Conservation (phyloP, 2,113 vertebrate genomes). For the Syrrhaptes paradoxus region DNA sequence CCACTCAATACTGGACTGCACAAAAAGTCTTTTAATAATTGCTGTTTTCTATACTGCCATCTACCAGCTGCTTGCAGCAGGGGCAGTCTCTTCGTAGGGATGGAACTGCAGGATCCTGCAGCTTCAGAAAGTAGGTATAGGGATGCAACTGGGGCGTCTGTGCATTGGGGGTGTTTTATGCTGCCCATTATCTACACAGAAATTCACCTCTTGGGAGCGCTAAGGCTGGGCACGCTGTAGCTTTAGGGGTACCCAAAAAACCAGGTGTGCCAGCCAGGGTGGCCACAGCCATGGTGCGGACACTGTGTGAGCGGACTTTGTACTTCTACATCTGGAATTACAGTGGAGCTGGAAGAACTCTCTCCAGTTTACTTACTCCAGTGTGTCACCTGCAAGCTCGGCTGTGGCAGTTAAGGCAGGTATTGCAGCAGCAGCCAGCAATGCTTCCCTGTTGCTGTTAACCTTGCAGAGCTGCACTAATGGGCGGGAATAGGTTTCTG, state of each 20-base stretch:
- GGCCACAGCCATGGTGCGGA: background rate
- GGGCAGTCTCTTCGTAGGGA: background rate
- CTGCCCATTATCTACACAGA: background rate
- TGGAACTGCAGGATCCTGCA: background rate
- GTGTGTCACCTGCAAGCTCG: background rate
- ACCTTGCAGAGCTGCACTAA: background rate
- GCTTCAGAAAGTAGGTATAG: background rate
- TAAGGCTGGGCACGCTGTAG: background rate
- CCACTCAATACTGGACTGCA: background rate
- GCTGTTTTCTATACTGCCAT: background rate
- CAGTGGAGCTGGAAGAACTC: background rate
- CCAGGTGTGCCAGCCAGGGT: background rate
- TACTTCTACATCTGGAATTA: background rate
- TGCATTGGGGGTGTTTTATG: background rate
- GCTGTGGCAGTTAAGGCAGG: background rate
- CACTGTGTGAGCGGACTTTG: background rate
- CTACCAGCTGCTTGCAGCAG: background rate
- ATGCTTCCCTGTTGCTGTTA: background rate
- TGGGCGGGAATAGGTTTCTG: background rate
- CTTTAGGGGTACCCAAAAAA: background rate
- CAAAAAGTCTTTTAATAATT: background rate
- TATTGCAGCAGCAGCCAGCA: background rate
- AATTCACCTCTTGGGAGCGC: background rate
- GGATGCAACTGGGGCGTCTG: accelerated
- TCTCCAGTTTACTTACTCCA: background rate